A percentile compares a stretch with the other conserved stretches of the same genome.
phyloP scores from a whole-genome alignment of 2,113 vertebrate species.

The Hyla sarda region DNA sequence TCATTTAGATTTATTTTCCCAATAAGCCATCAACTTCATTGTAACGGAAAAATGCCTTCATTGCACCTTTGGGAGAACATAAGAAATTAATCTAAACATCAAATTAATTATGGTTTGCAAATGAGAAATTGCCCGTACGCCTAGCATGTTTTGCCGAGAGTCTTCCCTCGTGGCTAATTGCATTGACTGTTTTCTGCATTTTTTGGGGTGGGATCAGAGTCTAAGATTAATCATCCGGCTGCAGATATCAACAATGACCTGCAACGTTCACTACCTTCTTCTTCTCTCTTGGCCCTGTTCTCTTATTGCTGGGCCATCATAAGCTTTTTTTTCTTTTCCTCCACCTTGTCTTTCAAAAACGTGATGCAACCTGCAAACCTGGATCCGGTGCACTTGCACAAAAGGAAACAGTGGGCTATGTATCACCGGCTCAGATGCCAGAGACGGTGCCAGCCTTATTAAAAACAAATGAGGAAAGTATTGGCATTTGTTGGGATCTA shows the following conservation, averaged over 20 bases:
- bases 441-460: constrained; percentile 11
- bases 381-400: background rate
- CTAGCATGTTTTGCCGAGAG: constrained; percentile 69
- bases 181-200: constrained; percentile 58
- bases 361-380: background rate
- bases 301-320: background rate
- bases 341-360: background rate
- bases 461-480: constrained; percentile 40
- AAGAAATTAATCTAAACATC: constrained; percentile 80
- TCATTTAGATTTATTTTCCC: constrained; percentile 78
- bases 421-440: background rate
- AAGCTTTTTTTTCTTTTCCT: constrained; percentile 1
- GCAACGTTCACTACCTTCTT: background rate
- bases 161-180: constrained; percentile 63
- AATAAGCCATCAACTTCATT: constrained; percentile 78
- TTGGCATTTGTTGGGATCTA: constrained; percentile 26
- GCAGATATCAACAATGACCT: background rate
- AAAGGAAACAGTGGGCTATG: background rate
- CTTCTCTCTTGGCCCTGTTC: background rate
- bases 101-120: constrained; percentile 78
- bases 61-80: constrained; percentile 76
- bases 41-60: constrained; percentile 78
- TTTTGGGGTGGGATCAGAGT: constrained; percentile 43
- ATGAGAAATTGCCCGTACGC: constrained; percentile 73
- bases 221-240: constrained; percentile 48